These are phyloP conservation scores for Cecidostiba fungosa DNA, from an alignment of 2,888 invertebrate species.

Conservation along the genomic window DNA sequence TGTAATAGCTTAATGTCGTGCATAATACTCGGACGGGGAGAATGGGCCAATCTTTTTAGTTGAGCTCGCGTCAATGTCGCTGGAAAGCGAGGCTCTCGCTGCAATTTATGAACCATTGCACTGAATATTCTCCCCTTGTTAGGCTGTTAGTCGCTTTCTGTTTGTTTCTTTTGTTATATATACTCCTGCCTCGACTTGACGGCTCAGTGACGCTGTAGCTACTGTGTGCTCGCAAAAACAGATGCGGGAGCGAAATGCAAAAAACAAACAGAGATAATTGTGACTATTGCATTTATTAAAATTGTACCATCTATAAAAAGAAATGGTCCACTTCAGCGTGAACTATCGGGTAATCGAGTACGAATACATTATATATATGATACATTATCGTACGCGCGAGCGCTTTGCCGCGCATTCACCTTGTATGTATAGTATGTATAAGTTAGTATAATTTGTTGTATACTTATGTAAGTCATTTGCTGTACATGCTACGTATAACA, in stretches of 20 bases:
- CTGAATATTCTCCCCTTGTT: not conserved
- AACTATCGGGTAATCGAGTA: slow-evolving; percentile 33
- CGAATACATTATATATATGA: slow-evolving; percentile 43
- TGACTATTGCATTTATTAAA: slow-evolving; percentile 59
- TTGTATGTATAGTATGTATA: slow-evolving; percentile 47
- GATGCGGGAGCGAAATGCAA: not conserved
- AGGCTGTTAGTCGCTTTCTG: not conserved
- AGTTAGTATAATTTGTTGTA: slow-evolving; percentile 22
- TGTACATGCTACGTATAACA: slow-evolving; percentile 51
- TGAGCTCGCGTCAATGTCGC: not conserved
- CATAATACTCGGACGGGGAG: not conserved
- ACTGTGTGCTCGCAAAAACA: not conserved
- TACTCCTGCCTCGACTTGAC: too few species aligned
- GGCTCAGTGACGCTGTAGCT: too few species aligned
- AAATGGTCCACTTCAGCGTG: slow-evolving; percentile 37
- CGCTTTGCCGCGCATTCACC: not conserved
- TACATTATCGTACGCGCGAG: slow-evolving; percentile 20
- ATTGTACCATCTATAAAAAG: slow-evolving; percentile 57
- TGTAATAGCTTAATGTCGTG: not conserved
- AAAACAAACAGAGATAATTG: not conserved
- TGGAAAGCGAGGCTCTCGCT: not conserved
- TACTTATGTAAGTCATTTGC: slow-evolving; percentile 22
- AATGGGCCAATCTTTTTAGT: not conserved
- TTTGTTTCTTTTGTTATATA: not conserved
- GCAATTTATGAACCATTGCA: not conserved